Evolutionary conservation across 2,113 vertebrate species (phyloP).

Genomic region (Rhynchomys soricoides): DNA sequence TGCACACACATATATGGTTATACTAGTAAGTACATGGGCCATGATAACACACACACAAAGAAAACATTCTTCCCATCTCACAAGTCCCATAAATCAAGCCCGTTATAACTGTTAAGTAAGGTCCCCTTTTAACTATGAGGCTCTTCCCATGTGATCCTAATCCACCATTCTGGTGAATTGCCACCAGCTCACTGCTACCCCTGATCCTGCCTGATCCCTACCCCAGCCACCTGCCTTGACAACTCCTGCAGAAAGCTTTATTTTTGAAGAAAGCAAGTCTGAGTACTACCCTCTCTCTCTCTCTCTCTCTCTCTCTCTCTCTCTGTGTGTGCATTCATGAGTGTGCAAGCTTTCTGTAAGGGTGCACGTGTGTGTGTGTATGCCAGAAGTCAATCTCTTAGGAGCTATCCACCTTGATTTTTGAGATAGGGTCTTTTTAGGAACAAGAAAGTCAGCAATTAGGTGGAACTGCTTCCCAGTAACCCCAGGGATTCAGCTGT

Average conservation of each 20-base stretch:
- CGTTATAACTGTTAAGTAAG: background rate
- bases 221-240: too few relatives aligned
- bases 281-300: background rate
- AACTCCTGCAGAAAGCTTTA: accelerated
- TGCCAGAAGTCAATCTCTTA: background rate
- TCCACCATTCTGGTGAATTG: background rate
- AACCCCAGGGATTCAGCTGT: background rate
- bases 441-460: too few relatives aligned
- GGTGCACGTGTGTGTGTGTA: background rate
- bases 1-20: background rate
- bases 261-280: background rate
- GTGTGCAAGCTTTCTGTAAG: background rate
- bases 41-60: background rate
- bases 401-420: background rate
- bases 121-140: too few relatives aligned
- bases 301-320: too few relatives aligned
- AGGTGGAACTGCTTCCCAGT: background rate
- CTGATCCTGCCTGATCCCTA: accelerated
- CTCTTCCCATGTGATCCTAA: accelerated
- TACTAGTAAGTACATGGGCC: background rate
- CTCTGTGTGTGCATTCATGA: accelerated
- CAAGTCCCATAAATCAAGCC: background rate
- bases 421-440: background rate
- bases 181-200: background rate
- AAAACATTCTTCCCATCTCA: background rate